These are phyloP conservation scores for Seriola rivoliana DNA, from an alignment of 2,113 vertebrate species.

Conservation along the genomic window DNA sequence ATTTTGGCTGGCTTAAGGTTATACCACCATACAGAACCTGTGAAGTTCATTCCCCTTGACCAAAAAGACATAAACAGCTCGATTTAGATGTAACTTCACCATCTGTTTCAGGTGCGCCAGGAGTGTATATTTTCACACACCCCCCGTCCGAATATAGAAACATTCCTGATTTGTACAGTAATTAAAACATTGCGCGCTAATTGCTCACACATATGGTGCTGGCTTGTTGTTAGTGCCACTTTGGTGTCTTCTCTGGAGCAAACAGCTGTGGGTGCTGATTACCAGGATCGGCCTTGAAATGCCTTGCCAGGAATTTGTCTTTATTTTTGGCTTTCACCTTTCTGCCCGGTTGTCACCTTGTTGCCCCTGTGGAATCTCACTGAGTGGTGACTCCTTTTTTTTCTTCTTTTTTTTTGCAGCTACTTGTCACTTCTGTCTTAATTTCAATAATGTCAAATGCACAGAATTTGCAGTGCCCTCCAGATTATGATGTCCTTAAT, in stretches of 20 bases:
- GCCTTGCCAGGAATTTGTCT: constrained; percentile 21
- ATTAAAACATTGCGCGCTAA: constrained; percentile 71
- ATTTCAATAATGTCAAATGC: constrained; percentile 37
- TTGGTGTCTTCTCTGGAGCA: constrained; percentile 49
- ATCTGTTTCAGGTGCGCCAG: constrained; percentile 62
- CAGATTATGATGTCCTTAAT: constrained; percentile 56
- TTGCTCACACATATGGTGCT: constrained; percentile 67
- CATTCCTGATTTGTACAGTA: constrained; percentile 65
- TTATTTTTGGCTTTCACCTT: constrained; percentile 4
- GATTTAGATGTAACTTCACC: constrained; percentile 28
- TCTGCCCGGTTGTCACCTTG: constrained; percentile 10
- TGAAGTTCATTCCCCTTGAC: constrained; percentile 20
- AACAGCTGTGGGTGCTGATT: constrained; percentile 71
- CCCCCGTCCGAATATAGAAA: constrained; percentile 24
- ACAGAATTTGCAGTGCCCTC: constrained; percentile 40
- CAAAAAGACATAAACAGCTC: constrained; percentile 41
- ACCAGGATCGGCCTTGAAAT: constrained; percentile 54
- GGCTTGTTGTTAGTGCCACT: constrained; percentile 48
- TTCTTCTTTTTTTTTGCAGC: constrained; percentile 10
- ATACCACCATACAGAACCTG: constrained; percentile 8
- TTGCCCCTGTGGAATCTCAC: not conserved
- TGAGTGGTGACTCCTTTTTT: not conserved
- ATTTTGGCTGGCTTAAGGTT: constrained; percentile 42
- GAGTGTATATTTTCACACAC: constrained; percentile 22
- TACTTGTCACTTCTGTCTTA: constrained; percentile 21